A percentile compares a stretch with the other conserved stretches of the same genome.
Conservation (phyloP, 2,113 vertebrate genomes). For the Drymodes brunneopygia region DNA sequence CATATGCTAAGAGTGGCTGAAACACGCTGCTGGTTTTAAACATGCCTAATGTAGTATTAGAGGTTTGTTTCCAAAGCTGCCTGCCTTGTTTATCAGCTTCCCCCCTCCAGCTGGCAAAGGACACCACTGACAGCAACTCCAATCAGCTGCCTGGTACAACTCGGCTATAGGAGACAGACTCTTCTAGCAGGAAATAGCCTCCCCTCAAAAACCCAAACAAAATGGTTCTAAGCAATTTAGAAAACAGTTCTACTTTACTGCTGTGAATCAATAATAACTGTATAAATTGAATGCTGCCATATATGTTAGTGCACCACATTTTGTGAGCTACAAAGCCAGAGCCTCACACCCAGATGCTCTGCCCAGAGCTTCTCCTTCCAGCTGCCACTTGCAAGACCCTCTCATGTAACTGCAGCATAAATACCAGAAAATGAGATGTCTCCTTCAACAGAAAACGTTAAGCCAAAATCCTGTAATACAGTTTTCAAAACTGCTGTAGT, state of each 20-base stretch:
- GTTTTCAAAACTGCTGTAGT: not conserved
- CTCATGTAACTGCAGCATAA: not conserved
- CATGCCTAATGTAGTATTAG: conserved; percentile 43
- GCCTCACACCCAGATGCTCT: not conserved
- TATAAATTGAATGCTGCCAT: conserved; percentile 13
- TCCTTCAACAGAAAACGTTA: not conserved
- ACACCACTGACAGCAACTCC: conserved; percentile 19
- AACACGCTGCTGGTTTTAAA: conserved; percentile 65
- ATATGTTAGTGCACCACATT: not conserved
- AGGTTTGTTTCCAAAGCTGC: conserved; percentile 46
- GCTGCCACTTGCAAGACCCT: not conserved
- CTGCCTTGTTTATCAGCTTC: conserved; percentile 50
- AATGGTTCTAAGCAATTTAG: conserved; percentile 45
- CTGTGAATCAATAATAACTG: conserved; percentile 41
- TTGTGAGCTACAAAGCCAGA: conserved; percentile 3
- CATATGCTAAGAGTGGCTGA: conserved; percentile 44
- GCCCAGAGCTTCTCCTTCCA: not conserved
- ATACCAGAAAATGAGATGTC: not conserved
- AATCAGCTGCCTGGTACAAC: not conserved
- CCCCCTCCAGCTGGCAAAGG: conserved; percentile 53
- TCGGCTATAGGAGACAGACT: not conserved
- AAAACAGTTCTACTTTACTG: not conserved
- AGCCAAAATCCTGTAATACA: not conserved
- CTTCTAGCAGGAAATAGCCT: conserved; percentile 24
- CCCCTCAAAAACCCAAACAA: not conserved